Evolutionary conservation across 2,113 vertebrate species (phyloP).

Genomic region (Caretta caretta): DNA sequence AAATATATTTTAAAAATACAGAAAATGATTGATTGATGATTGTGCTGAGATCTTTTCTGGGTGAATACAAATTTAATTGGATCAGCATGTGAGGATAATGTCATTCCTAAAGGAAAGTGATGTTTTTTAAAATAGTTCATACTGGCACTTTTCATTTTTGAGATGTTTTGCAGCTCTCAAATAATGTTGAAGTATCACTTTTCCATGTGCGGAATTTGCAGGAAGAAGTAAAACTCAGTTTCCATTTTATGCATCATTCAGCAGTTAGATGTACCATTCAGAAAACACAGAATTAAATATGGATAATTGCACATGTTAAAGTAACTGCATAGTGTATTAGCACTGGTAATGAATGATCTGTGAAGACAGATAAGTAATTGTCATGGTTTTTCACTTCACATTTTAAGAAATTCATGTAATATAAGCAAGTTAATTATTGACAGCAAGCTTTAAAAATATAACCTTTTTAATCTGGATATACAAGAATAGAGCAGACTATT

Average conservation of each 20-base stretch:
- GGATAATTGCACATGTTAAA: neutral
- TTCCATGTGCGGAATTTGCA: neutral
- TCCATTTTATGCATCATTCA: neutral
- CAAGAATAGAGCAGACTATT: neutral
- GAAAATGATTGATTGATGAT: neutral
- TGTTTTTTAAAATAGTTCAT: neutral
- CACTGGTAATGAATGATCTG: neutral
- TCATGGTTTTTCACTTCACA: neutral
- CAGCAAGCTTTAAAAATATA: neutral
- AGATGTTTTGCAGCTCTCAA: neutral
- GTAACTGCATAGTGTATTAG: neutral
- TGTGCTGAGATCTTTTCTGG: neutral
- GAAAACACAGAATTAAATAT: neutral
- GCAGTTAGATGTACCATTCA: neutral
- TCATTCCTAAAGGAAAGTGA: no score
- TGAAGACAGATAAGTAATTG: neutral
- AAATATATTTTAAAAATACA: neutral
- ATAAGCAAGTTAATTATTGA: neutral
- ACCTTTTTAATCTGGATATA: neutral
- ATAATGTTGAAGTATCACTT: neutral
- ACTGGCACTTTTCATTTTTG: neutral
- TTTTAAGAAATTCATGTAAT: neutral
- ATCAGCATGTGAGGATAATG: neutral
- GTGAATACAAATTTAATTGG: neutral
- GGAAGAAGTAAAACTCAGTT: neutral